Percentiles rank a stretch among this genome's conserved stretches.
phyloP scores from a whole-genome alignment of 2,113 vertebrate genomes.

The Typhlomys cinereus region DNA sequence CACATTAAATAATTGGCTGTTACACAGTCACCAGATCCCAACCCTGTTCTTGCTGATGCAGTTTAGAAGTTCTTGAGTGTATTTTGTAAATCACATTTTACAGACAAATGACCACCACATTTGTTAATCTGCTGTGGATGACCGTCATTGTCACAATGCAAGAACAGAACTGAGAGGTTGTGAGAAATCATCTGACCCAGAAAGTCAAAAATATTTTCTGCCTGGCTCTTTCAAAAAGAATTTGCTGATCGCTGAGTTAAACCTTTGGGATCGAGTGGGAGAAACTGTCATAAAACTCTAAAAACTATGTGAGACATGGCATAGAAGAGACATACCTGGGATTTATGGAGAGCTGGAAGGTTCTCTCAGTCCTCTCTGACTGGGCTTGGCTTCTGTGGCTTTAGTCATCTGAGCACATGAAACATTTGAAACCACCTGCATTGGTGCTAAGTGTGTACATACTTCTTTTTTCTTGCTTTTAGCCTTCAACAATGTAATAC shows the following conservation, averaged over 20 bases:
- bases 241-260: neutral
- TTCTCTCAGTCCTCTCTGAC: neutral
- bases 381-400: neutral
- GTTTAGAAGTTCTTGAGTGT: neutral
- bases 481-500: neutral
- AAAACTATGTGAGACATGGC: neutral
- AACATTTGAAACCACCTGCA: neutral
- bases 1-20: neutral
- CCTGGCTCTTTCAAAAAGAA: neutral
- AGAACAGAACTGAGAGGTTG: neutral
- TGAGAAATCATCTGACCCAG: neutral
- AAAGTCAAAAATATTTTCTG: neutral
- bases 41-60: neutral
- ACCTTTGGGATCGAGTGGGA: neutral
- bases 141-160: neutral
- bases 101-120: neutral
- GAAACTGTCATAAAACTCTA: neutral
- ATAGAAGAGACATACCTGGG: neutral
- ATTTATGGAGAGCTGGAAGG: neutral
- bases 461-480: neutral
- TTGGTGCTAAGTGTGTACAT: neutral
- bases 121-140: neutral
- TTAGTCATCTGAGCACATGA: neutral
- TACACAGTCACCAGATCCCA: neutral
- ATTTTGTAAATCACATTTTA: neutral